A percentile compares a stretch with the other conserved stretches of the same genome.
Conservation (phyloP, 2,113 vertebrate species). For the Cygnus buccinator region DNA sequence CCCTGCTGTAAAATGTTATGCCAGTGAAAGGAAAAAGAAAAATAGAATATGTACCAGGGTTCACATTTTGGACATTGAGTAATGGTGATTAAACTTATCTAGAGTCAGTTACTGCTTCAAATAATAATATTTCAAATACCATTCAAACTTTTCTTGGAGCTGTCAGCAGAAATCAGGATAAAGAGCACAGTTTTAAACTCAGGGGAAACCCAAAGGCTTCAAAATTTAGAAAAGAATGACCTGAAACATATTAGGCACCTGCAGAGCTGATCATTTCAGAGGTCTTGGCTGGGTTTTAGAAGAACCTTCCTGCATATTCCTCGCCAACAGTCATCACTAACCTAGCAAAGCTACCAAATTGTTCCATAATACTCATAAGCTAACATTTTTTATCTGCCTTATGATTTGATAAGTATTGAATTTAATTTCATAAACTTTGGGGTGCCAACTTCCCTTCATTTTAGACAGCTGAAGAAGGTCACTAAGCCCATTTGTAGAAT, state of each 20-base stretch:
- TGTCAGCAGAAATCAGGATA: not conserved
- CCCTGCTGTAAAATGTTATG: constrained; percentile 28
- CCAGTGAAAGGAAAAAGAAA: constrained; percentile 6
- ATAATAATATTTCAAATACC: constrained; percentile 18
- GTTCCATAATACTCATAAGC: not conserved
- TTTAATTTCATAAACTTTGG: not conserved
- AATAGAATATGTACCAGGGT: constrained; percentile 13
- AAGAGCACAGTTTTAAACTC: constrained; percentile 3
- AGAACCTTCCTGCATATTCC: not conserved
- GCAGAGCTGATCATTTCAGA: not conserved
- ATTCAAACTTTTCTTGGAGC: not conserved
- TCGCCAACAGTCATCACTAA: not conserved
- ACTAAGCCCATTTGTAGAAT: not conserved
- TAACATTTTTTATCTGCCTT: not conserved
- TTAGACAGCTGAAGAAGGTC: not conserved
- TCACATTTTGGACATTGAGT: not conserved
- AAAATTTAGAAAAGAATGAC: not conserved
- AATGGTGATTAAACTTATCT: constrained; percentile 17
- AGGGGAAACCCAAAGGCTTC: not conserved
- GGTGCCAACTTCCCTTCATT: not conserved
- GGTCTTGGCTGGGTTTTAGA: not conserved
- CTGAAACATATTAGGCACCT: not conserved
- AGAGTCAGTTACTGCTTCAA: not conserved
- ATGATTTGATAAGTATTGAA: not conserved
- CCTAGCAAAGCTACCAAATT: not conserved